Percentiles rank a stretch among this genome's conserved stretches.
These are phyloP conservation scores for Enteromius radiatus DNA, from an alignment of 2,797 vertebrate species.

Conservation along the genomic window DNA sequence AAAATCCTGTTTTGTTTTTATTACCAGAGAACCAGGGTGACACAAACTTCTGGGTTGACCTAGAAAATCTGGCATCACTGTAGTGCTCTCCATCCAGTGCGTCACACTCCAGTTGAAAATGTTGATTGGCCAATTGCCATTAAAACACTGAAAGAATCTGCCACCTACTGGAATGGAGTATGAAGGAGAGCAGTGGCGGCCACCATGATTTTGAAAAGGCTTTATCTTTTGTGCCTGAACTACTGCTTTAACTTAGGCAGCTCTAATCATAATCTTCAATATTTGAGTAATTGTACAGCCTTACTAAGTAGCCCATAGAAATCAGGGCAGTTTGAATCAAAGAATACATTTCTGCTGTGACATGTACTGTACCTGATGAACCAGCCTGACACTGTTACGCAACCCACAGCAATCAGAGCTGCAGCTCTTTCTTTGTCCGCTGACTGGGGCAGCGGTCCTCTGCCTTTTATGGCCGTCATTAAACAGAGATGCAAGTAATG, in stretches of 20 bases:
- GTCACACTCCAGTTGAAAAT: neutral
- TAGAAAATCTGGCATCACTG: neutral
- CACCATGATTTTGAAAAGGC: neutral
- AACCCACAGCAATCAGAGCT: neutral
- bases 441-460: constrained; percentile 38
- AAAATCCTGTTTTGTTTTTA: neutral
- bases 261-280: neutral
- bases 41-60: no score
- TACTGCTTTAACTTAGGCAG: neutral
- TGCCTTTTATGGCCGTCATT: constrained; percentile 48
- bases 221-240: neutral
- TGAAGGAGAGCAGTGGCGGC: neutral
- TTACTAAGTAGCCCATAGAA: neutral
- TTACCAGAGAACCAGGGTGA: neutral
- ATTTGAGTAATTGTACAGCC: neutral
- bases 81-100: neutral
- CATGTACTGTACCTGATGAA: neutral
- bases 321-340: neutral
- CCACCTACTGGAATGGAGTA: neutral
- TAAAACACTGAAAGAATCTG: neutral
- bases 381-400: constrained; percentile 20
- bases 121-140: neutral
- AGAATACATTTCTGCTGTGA: neutral
- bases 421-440: constrained; percentile 53
- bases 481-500: constrained; percentile 51